Percentiles rank a stretch among this genome's conserved stretches.
Conservation (phyloP, 2,888 invertebrate species). For the Patella depressa region DNA sequence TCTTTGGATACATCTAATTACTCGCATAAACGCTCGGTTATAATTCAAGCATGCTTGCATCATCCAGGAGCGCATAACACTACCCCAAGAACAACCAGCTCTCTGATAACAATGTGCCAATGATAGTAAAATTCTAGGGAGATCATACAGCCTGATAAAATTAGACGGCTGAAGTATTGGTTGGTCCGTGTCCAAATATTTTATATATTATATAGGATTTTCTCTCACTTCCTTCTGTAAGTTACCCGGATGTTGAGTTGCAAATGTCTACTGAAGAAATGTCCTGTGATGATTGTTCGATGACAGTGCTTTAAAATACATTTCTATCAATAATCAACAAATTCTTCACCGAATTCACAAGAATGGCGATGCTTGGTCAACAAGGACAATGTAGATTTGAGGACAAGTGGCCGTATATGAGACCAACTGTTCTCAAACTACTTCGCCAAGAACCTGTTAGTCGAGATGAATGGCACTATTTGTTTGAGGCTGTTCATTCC, state of each 20-base stretch:
- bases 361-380: conserved; percentile 74
- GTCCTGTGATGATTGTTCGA: conserved; percentile 3
- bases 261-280: not conserved
- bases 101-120: no score
- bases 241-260: conserved; percentile 10
- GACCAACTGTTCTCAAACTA: conserved; percentile 92
- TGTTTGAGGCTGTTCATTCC: conserved; percentile 86
- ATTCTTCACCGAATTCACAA: not conserved
- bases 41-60: no score
- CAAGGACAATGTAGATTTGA: conserved; percentile 88
- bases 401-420: conserved; percentile 96
- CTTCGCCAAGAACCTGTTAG: conserved; percentile 94
- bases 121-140: no score
- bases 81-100: no score
- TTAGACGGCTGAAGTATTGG: no score
- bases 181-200: no score
- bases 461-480: conserved; percentile 96
- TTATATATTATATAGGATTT: no score
- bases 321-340: not conserved
- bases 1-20: no score
- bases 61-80: no score
- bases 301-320: not conserved
- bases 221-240: not conserved
- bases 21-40: no score
- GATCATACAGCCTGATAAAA: no score